Evolutionary conservation across 2,888 invertebrate species (phyloP).

Genomic region (Scaptomyza flava): DNA sequence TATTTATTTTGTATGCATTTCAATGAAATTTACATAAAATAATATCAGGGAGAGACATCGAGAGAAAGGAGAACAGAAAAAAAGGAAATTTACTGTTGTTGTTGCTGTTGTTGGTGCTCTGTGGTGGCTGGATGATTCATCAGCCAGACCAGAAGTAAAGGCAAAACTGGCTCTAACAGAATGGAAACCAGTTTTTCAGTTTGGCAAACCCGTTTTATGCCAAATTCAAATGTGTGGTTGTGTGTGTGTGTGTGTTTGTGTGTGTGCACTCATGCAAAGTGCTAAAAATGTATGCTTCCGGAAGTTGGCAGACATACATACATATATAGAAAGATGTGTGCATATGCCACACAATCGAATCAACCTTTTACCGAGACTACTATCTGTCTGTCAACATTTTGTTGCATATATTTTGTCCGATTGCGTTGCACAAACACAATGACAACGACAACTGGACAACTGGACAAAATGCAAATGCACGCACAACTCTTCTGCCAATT

Average conservation of each 20-base stretch:
- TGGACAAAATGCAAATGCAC: constrained; percentile 32
- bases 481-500: constrained; percentile 32
- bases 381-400: constrained; percentile 27
- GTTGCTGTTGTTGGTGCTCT: neutral
- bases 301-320: constrained; percentile 15
- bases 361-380: neutral
- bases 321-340: neutral
- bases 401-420: constrained; percentile 37
- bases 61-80: constrained; percentile 7
- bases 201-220: constrained; percentile 6
- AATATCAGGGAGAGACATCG: constrained; percentile 30
- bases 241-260: constrained; percentile 5
- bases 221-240: neutral
- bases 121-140: constrained; percentile 24
- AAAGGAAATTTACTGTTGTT: constrained; percentile 11
- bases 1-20: constrained; percentile 46
- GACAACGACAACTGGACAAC: neutral
- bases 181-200: constrained; percentile 8
- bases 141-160: constrained; percentile 21
- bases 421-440: constrained; percentile 7
- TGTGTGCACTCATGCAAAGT: constrained; percentile 23
- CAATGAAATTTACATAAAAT: constrained; percentile 56
- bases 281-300: constrained; percentile 47
- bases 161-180: constrained; percentile 6
- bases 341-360: constrained; percentile 30